Percentiles rank a stretch among this genome's conserved stretches.
These are phyloP conservation scores for Hephaestus fuliginosus DNA, from an alignment of 2,797 vertebrate genomes.

Conservation along the genomic window DNA sequence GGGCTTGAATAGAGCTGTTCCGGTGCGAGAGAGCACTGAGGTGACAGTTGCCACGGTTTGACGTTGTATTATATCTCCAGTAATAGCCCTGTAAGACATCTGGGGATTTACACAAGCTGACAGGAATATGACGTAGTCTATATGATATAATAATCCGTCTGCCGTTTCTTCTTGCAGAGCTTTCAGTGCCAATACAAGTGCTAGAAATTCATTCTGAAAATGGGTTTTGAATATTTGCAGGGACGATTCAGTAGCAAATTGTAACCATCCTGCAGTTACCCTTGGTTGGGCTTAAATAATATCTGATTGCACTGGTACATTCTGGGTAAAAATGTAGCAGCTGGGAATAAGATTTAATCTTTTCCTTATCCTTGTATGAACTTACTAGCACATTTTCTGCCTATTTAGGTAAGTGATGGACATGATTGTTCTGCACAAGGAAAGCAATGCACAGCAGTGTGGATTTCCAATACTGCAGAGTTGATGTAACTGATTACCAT, in stretches of 20 bases:
- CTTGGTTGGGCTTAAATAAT: conserved; percentile 22
- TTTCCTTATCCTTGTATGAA: conserved; percentile 18
- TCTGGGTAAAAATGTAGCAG: conserved; percentile 2
- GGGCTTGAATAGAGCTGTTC: conserved; percentile 60
- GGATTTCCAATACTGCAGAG: conserved; percentile 49
- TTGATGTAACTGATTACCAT: conserved; percentile 61
- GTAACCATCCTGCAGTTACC: conserved; percentile 23
- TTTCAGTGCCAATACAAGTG: conserved; percentile 38
- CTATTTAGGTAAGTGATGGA: conserved; percentile 25
- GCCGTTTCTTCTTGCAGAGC: conserved; percentile 43
- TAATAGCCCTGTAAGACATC: conserved; percentile 70
- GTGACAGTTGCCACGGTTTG: conserved; percentile 64
- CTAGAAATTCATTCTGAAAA: conserved; percentile 50
- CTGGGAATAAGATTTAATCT: neutral
- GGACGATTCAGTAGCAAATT: conserved; percentile 34
- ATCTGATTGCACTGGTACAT: conserved; percentile 21
- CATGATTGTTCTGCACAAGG: conserved; percentile 7
- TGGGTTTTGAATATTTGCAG: conserved; percentile 31
- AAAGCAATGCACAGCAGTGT: conserved; percentile 38
- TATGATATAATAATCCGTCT: conserved; percentile 68
- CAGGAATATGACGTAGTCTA: conserved; percentile 59
- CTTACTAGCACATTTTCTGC: conserved; percentile 12
- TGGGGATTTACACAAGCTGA: conserved; percentile 72
- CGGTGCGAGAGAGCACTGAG: conserved; percentile 32
- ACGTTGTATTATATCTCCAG: conserved; percentile 57